Evolutionary conservation across 2,888 invertebrate genomes (phyloP).

Genomic region (Drosophila cyrtoloma): DNA sequence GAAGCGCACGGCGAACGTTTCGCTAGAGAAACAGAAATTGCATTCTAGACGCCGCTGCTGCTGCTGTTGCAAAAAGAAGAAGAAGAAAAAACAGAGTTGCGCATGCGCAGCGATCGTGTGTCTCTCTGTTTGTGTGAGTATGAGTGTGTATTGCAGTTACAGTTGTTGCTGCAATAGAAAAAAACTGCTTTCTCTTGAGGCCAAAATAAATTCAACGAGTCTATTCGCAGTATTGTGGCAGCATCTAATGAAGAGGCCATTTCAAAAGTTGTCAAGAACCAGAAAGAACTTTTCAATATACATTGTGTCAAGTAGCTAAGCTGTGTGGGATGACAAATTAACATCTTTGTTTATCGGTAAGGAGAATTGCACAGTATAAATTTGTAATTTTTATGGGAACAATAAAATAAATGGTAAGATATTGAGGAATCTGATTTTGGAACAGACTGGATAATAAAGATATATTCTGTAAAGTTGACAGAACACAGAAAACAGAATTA

Average conservation of each 20-base stretch:
- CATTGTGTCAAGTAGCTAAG: conserved; percentile 13
- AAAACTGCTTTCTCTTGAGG: conserved; percentile 79
- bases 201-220: conserved; percentile 71
- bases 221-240: conserved; percentile 66
- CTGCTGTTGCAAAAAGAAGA: conserved; percentile 34
- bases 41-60: conserved; percentile 59
- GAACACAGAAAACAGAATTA: neutral
- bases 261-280: conserved; percentile 46
- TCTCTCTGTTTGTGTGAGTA: conserved; percentile 23
- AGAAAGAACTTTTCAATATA: conserved; percentile 48
- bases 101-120: conserved; percentile 62
- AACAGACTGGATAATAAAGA: neutral
- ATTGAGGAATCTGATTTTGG: neutral
- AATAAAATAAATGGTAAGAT: neutral
- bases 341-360: conserved; percentile 7
- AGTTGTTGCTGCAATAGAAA: conserved; percentile 60
- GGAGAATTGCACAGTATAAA: neutral
- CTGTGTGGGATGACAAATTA: conserved; percentile 21
- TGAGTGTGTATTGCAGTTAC: conserved; percentile 52
- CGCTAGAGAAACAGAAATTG: conserved; percentile 76
- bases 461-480: neutral
- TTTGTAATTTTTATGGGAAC: neutral
- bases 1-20: conserved; percentile 50
- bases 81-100: conserved; percentile 55
- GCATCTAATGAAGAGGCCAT: conserved; percentile 49